Evolutionary conservation across 2,797 vertebrate genomes (phyloP).

Genomic region (Heterohyrax brucei): DNA sequence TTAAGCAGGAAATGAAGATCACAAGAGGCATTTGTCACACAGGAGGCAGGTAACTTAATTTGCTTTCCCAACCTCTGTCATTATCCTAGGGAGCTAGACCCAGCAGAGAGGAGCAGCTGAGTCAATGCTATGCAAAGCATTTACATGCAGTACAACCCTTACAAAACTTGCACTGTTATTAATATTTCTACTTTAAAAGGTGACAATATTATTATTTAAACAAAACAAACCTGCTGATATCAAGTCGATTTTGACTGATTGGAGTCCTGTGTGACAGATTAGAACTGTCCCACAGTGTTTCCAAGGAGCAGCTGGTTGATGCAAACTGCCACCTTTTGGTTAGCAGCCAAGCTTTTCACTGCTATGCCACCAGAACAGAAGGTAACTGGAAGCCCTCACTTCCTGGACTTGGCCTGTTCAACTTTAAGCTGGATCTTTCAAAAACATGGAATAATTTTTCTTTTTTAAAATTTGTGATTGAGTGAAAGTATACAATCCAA

Average conservation of each 20-base stretch:
- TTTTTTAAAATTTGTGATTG: not conserved
- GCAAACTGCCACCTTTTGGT: too few relatives aligned
- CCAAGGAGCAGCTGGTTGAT: too few relatives aligned
- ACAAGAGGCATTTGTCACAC: not conserved
- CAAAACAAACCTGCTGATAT: too few relatives aligned
- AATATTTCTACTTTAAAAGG: not conserved
- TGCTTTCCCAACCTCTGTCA: not conserved
- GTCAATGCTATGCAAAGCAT: not conserved
- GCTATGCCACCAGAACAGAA: too few relatives aligned
- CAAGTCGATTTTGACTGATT: too few relatives aligned
- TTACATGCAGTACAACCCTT: not conserved
- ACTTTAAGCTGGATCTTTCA: not conserved
- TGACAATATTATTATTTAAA: too few relatives aligned
- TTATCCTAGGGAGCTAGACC: not conserved
- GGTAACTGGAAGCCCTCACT: not conserved
- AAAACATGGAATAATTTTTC: not conserved
- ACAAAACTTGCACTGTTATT: not conserved
- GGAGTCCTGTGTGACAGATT: too few relatives aligned
- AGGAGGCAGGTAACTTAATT: not conserved
- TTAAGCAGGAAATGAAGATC: not conserved
- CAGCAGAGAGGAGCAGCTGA: not conserved
- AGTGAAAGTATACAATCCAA: too few relatives aligned
- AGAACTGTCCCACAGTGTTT: too few relatives aligned
- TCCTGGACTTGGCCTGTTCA: not conserved
- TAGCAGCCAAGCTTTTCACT: too few relatives aligned